Evolutionary conservation across 2,888 invertebrate species (phyloP).

Genomic region (Ischnus inquisitorius): DNA sequence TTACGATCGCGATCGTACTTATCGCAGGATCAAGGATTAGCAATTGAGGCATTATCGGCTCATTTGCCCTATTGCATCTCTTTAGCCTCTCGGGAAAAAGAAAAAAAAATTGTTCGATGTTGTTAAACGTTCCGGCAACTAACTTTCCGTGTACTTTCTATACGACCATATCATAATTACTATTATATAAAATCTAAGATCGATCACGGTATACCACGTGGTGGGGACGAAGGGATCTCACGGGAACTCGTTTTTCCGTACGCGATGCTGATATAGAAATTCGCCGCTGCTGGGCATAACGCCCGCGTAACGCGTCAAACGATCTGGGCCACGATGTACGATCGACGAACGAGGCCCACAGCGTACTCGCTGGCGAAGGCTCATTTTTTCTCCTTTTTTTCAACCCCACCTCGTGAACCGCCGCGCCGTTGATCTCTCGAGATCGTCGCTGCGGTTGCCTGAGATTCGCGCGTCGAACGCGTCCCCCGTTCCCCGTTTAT

Average conservation of each 20-base stretch:
- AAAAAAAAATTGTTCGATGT: slow-evolving; percentile 18
- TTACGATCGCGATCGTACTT: too few relatives aligned
- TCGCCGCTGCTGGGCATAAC: slow-evolving; percentile 50
- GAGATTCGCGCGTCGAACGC: slow-evolving; percentile 29
- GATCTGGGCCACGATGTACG: slow-evolving; percentile 75
- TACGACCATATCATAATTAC: slow-evolving; percentile 36
- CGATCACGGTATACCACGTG: slow-evolving; percentile 35
- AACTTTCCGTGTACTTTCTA: slow-evolving; percentile 52
- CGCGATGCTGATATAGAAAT: background rate
- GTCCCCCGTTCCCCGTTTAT: slow-evolving; percentile 44
- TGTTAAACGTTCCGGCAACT: slow-evolving; percentile 1
- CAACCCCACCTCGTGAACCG: slow-evolving; percentile 47
- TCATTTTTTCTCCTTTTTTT: background rate
- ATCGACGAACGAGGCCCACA: slow-evolving; percentile 21
- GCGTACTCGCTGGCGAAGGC: slow-evolving; percentile 9
- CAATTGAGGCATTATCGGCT: too few relatives aligned
- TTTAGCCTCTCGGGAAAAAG: background rate
- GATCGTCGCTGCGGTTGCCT: slow-evolving; percentile 39
- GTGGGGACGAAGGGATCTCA: background rate
- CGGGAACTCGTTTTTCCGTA: slow-evolving; percentile 42
- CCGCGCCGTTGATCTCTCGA: slow-evolving; percentile 59
- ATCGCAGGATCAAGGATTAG: too few relatives aligned
- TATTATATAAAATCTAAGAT: slow-evolving; percentile 58
- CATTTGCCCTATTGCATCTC: background rate
- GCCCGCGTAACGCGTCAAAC: slow-evolving; percentile 77